Conservation (phyloP, 2,888 invertebrate genomes). For the Dryocosmus kuriphilus region DNA sequence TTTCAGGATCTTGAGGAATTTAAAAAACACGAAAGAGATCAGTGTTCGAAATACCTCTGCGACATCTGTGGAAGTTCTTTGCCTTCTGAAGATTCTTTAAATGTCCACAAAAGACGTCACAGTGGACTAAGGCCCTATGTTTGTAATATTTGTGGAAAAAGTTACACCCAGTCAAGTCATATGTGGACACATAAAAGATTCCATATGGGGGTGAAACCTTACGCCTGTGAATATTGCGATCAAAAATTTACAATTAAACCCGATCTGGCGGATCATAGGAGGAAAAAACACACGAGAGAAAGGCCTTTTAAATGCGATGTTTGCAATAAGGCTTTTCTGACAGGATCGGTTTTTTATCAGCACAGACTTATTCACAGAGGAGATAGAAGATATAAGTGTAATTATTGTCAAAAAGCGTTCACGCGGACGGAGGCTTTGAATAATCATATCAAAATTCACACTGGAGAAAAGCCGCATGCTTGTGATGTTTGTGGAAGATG, state of each 20-base stretch:
- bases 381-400: constrained; percentile 82
- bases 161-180: constrained; percentile 81
- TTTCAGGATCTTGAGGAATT: constrained; percentile 60
- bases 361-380: constrained; percentile 83
- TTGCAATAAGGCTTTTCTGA: constrained; percentile 82
- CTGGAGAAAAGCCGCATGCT: constrained; percentile 74
- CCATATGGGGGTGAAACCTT: constrained; percentile 84
- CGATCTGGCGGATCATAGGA: constrained; percentile 82
- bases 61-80: constrained; percentile 67
- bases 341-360: constrained; percentile 83
- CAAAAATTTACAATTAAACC: constrained; percentile 83
- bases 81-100: constrained; percentile 66
- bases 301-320: constrained; percentile 82
- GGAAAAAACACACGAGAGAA: constrained; percentile 83
- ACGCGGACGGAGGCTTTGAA: constrained; percentile 83
- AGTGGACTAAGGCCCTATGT: constrained; percentile 70
- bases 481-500: constrained; percentile 71
- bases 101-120: constrained; percentile 70
- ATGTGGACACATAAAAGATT: constrained; percentile 84
- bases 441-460: constrained; percentile 82
- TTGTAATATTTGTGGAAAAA: constrained; percentile 72
- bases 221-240: constrained; percentile 82
- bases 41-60: constrained; percentile 69
- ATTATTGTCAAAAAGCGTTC: constrained; percentile 82
- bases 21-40: constrained; percentile 61